A percentile compares a stretch with the other conserved stretches of the same genome.
Evolutionary conservation across 2,113 vertebrate species (phyloP).

Genomic region (Macaca mulatta): DNA sequence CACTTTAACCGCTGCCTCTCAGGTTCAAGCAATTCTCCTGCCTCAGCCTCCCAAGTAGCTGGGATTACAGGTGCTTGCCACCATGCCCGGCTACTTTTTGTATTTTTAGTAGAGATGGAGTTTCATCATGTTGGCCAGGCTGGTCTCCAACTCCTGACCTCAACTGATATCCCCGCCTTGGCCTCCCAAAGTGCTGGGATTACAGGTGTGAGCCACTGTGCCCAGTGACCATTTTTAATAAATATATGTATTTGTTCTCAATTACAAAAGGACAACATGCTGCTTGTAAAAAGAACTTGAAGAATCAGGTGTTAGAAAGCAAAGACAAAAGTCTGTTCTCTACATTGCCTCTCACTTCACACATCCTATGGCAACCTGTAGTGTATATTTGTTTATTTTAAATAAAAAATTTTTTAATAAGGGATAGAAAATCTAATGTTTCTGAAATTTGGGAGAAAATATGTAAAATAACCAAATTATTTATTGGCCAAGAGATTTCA

Average conservation of each 20-base stretch:
- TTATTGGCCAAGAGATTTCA: constrained; percentile 25
- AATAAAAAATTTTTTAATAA: neutral
- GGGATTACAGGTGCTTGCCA: too few relatives aligned
- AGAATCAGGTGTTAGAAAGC: neutral
- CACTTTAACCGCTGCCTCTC: too few relatives aligned
- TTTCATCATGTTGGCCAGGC: too few relatives aligned
- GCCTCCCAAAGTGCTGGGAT: too few relatives aligned
- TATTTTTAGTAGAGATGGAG: too few relatives aligned
- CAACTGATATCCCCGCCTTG: too few relatives aligned
- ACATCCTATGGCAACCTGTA: neutral
- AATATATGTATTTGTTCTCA: neutral
- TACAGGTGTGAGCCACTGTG: too few relatives aligned
- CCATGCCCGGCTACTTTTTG: too few relatives aligned
- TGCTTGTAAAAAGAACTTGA: constrained; percentile 13
- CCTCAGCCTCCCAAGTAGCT: too few relatives aligned
- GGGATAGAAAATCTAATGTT: neutral
- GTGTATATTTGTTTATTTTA: neutral
- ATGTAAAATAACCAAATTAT: neutral
- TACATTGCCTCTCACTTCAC: neutral
- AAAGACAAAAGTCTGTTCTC: neutral
- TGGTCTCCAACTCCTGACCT: too few relatives aligned
- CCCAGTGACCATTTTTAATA: neutral
- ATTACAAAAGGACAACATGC: neutral
- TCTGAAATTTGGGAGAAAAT: constrained; percentile 13
- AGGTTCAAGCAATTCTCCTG: too few relatives aligned